Evolutionary conservation across 1,140 invertebrate species (phyloP), one percentile per base, ranked within the genome.

Genomic region (Goniozus legneri): DNA sequence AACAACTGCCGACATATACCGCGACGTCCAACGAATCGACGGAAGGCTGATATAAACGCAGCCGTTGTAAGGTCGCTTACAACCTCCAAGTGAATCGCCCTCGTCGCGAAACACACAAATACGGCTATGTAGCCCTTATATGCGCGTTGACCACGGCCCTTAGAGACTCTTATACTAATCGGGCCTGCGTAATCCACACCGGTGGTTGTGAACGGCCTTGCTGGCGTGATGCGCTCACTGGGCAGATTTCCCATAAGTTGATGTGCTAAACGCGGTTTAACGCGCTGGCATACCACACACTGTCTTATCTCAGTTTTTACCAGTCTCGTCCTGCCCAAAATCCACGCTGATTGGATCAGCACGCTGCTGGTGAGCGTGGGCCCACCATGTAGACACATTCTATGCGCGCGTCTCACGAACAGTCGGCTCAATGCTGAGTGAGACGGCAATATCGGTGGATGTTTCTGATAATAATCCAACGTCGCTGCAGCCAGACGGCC

Each of bases 181-280:
- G 59, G 63, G 3, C 64, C 64, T 6, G 60, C 56, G 34, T 57
- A 64, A 40, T 64, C 55, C 0, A 64, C 35, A 3, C 54, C 54
- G 31, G 32, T 35, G n/a, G 44, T 32, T 0, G 8, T 4, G 15
- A 61, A 59, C 2, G 50, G 33, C 6, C 50, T n/a, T 0, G 18
- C 12, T 2, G 41, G 13, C 2, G 35, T 47, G 0, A 54, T 27
- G 3, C 39, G 35, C 10, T 20, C 8, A 8, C 18, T 2, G 2
- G 61, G 69, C 12, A 74, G 50, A 41, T 70, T 21, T 7, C 50
- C 64, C 69, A 75, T 70, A 8, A 57, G 10, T 27, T 27, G 24
- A 27, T 10, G 4, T 27, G 10, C 24, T 27, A 27, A 27, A 4
- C 24, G 24, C 24, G 24, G 24, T 10, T 27, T 27, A 6, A 27